phyloP scores from a whole-genome alignment of 2,113 vertebrate genomes.

The Oophaga pumilio region DNA sequence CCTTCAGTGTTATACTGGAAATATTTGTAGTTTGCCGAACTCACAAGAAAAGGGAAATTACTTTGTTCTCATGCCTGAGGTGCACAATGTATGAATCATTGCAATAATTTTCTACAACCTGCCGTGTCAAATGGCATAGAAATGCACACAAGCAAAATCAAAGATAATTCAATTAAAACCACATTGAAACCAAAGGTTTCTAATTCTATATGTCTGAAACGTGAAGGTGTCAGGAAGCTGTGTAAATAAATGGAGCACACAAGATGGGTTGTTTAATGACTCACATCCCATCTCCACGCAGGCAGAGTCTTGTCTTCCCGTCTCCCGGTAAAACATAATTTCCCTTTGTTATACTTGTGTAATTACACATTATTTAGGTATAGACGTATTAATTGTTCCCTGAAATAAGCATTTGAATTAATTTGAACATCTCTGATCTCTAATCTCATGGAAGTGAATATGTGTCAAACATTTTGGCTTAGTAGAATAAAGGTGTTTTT shows the following conservation, averaged over 20 bases:
- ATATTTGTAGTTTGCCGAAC: neutral
- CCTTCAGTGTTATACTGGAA: neutral
- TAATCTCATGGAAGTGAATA: constrained; percentile 16
- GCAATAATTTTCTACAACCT: neutral
- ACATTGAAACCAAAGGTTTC: neutral
- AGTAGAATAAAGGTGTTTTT: constrained; percentile 33
- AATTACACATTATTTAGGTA: constrained; percentile 46
- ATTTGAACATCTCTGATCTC: constrained; percentile 22
- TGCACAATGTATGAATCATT: neutral
- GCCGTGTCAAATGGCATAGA: neutral
- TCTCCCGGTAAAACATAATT: constrained; percentile 17
- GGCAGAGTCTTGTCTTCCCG: constrained; percentile 8
- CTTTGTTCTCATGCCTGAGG: neutral
- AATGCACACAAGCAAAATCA: neutral
- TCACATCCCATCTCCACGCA: constrained; percentile 38
- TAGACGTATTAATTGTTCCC: constrained; percentile 27
- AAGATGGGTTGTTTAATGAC: constrained; percentile 29
- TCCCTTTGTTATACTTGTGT: constrained; percentile 31
- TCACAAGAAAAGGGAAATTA: neutral
- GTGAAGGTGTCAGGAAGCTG: constrained; percentile 1
- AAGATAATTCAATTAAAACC: constrained; percentile 36
- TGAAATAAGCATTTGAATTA: neutral
- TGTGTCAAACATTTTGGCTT: constrained; percentile 37
- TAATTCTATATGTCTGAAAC: neutral
- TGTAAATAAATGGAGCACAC: constrained; percentile 27